Evolutionary conservation across 1,140 invertebrate species (phyloP).

Genomic region (Caenorhabditis inopinata): DNA sequence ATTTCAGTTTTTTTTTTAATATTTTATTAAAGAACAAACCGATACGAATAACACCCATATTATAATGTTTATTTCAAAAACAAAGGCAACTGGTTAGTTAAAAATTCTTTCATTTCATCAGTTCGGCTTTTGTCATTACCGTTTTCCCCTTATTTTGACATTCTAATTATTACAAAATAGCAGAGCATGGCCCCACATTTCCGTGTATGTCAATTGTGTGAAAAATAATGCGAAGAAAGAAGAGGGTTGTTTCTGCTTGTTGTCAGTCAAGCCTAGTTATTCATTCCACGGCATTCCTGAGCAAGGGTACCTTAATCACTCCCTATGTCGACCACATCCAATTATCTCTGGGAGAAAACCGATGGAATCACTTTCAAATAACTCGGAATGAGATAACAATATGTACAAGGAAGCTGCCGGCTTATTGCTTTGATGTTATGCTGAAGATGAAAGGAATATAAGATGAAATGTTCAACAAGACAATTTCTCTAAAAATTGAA

Average conservation of each 20-base stretch:
- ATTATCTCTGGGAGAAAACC: background rate
- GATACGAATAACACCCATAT: too few relatives aligned
- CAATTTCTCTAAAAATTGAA: too few relatives aligned
- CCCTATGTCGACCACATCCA: background rate
- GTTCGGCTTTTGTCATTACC: background rate
- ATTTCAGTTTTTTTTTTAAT: too few relatives aligned
- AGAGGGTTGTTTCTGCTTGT: background rate
- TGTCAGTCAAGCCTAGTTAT: constrained; percentile 1
- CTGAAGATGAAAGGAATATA: too few relatives aligned
- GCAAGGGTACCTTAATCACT: background rate
- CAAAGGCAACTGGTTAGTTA: background rate
- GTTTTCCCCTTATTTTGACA: background rate
- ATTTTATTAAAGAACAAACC: too few relatives aligned
- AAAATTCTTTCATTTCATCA: background rate
- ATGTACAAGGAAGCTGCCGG: too few relatives aligned
- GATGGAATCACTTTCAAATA: too few relatives aligned
- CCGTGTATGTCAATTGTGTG: background rate
- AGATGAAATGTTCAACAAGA: too few relatives aligned
- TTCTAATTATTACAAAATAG: background rate
- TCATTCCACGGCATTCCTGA: background rate
- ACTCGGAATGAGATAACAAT: too few relatives aligned
- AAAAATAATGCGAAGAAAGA: background rate
- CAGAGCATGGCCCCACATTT: background rate
- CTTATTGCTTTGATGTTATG: too few relatives aligned
- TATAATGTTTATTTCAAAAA: too few relatives aligned